Conservation (phyloP, 2,113 vertebrate genomes). For the Coturnix japonica region DNA sequence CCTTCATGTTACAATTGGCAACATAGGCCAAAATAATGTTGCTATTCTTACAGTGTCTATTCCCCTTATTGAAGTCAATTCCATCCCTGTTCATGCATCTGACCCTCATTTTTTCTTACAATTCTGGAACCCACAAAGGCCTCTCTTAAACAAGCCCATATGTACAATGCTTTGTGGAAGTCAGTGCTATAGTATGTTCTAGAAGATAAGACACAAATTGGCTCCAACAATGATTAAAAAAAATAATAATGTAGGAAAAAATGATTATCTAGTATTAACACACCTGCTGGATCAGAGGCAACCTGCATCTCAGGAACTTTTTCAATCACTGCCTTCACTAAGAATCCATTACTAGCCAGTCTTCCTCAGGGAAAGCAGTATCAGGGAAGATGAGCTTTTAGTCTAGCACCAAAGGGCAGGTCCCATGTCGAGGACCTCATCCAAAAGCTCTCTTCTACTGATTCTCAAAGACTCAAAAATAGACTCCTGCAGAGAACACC, state of each 20-base stretch:
- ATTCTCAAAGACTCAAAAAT: not conserved
- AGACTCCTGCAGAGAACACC: not conserved
- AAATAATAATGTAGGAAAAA: not conserved
- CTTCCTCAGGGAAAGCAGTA: not conserved
- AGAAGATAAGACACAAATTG: not conserved
- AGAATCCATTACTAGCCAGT: not conserved
- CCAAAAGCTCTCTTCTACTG: not conserved
- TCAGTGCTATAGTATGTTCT: not conserved
- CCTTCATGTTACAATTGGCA: not conserved
- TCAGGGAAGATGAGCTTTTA: not conserved
- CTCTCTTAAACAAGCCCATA: not conserved
- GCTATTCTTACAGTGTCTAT: not conserved
- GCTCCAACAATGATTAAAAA: not conserved
- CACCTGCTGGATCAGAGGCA: not conserved
- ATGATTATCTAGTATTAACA: not conserved
- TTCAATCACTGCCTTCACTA: not conserved
- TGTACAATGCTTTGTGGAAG: rapidly evolving
- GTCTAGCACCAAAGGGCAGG: not conserved
- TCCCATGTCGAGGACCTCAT: not conserved
- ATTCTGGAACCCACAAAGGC: not conserved
- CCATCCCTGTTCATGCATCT: not conserved
- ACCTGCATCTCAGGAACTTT: not conserved
- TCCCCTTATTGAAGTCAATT: not conserved
- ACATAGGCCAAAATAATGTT: not conserved
- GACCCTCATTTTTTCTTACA: not conserved